Evolutionary conservation across 2,113 vertebrate genomes (phyloP).

Genomic region (Chitala chitala): DNA sequence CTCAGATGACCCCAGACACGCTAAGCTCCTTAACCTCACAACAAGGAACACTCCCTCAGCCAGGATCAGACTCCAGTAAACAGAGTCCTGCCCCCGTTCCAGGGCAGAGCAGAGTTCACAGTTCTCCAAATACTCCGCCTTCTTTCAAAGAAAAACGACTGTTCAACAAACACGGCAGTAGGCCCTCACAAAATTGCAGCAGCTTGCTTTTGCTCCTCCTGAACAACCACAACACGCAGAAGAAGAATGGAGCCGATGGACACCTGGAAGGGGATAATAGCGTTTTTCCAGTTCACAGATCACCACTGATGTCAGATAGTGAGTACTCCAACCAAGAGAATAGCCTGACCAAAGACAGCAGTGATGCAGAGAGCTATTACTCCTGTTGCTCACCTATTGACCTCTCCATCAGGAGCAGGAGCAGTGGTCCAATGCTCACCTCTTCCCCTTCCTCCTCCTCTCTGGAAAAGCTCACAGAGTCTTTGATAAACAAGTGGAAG

Average conservation of each 20-base stretch:
- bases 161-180: slow-evolving; percentile 69
- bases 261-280: slow-evolving; percentile 69
- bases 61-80: slow-evolving; percentile 52
- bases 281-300: slow-evolving; percentile 71
- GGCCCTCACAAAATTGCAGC: slow-evolving; percentile 80
- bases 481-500: slow-evolving; percentile 88
- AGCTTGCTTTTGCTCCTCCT: slow-evolving; percentile 90
- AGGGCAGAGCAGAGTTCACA: slow-evolving; percentile 52
- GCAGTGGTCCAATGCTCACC: slow-evolving; percentile 57
- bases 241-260: slow-evolving; percentile 70
- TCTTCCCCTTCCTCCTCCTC: slow-evolving; percentile 63
- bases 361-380: slow-evolving; percentile 88
- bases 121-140: slow-evolving; percentile 55
- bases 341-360: slow-evolving; percentile 86
- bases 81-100: slow-evolving; percentile 64
- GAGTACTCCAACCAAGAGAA: slow-evolving; percentile 86
- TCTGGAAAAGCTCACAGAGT: slow-evolving; percentile 86
- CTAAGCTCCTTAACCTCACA: slow-evolving; percentile 73
- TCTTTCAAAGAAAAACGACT: slow-evolving; percentile 69
- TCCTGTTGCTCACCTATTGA: slow-evolving; percentile 94
- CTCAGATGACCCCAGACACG: slow-evolving; percentile 65
- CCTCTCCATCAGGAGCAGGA: slow-evolving; percentile 80
- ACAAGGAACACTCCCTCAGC: slow-evolving; percentile 68
- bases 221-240: slow-evolving; percentile 86
- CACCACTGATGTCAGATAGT: slow-evolving; percentile 79